Evolutionary conservation across 2,888 invertebrate genomes (phyloP).

Genomic region (Apodemia zela): DNA sequence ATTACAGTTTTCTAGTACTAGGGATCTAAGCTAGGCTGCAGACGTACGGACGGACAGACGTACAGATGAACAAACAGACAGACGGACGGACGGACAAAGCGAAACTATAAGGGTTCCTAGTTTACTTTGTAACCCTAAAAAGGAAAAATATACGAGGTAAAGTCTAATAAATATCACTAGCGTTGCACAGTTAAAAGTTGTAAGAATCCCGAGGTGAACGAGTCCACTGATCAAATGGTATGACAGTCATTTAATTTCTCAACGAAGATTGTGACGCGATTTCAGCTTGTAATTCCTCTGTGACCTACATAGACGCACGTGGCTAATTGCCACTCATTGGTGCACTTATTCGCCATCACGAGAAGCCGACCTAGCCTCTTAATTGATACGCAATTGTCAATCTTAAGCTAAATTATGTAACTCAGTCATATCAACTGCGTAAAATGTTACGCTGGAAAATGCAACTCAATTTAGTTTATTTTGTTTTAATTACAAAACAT

Average conservation of each 20-base stretch:
- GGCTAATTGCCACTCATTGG: slow-evolving; percentile 58
- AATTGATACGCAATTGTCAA: slow-evolving; percentile 39
- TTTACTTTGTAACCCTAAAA: no score
- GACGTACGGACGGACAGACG: no score
- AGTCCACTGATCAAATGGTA: slow-evolving; percentile 27
- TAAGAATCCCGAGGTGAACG: slow-evolving; percentile 35
- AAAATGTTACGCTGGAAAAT: not conserved
- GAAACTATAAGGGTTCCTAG: no score
- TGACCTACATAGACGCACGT: slow-evolving; percentile 57
- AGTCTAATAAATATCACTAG: not conserved
- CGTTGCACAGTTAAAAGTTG: slow-evolving; percentile 17
- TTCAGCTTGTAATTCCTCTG: slow-evolving; percentile 47
- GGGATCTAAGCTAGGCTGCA: no score
- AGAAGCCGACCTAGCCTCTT: slow-evolving; percentile 46
- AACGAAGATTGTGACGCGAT: slow-evolving; percentile 30
- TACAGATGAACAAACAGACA: no score
- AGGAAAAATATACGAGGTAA: slow-evolving; percentile 1
- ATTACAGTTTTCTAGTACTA: no score
- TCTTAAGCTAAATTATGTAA: slow-evolving; percentile 16
- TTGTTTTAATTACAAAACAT: no score
- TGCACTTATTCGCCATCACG: slow-evolving; percentile 26
- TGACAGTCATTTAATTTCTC: slow-evolving; percentile 27
- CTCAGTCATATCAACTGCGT: not conserved
- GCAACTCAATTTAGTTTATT: not conserved
- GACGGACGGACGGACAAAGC: no score